A percentile compares a stretch with the other conserved stretches of the same genome.
Evolutionary conservation across 1,140 invertebrate genomes (phyloP).

Genomic region (Musca domestica): DNA sequence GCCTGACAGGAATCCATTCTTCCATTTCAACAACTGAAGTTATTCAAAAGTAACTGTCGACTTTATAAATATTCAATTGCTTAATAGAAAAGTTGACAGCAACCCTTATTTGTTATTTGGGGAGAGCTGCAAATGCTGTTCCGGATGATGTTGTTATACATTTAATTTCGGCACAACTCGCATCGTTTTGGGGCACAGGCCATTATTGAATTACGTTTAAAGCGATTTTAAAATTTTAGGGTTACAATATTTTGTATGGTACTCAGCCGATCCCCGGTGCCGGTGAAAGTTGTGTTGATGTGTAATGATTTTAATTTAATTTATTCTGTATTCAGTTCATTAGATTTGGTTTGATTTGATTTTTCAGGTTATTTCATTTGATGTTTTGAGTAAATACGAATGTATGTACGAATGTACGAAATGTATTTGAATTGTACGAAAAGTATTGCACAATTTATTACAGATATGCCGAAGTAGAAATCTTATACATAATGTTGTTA

Average conservation of each 20-base stretch:
- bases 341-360: conserved; percentile 13
- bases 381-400: not conserved
- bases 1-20: no score
- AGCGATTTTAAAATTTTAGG: conserved; percentile 12
- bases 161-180: not conserved
- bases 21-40: no score
- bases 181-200: not conserved
- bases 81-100: conserved; percentile 20
- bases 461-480: no score
- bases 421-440: no score
- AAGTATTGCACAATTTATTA: no score
- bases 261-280: no score
- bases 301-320: conserved; percentile 21
- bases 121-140: not conserved
- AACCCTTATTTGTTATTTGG: conserved; percentile 3
- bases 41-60: no score
- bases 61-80: conserved; percentile 19
- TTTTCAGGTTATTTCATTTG: conserved; percentile 7
- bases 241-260: not conserved
- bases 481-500: no score
- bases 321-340: conserved; percentile 16
- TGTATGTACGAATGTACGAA: no score
- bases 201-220: conserved; percentile 14
- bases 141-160: not conserved
- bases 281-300: conserved; percentile 12